Percentiles rank a stretch among this genome's conserved stretches.
Conservation (phyloP, 1,140 invertebrate genomes). For the Caenorhabditis brenneri region DNA sequence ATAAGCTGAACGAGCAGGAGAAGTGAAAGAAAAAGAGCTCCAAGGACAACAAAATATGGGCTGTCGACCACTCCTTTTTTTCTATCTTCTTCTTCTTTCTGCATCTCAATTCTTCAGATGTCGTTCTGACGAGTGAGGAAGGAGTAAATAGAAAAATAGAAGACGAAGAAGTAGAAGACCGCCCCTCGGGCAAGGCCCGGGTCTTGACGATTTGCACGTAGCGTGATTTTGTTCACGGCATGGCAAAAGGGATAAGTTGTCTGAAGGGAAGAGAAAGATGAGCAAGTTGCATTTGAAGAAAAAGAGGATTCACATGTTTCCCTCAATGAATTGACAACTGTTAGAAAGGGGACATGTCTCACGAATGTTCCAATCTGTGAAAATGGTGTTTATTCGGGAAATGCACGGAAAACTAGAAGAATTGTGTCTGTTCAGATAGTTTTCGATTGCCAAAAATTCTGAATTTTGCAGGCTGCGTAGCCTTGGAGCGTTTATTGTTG, state of each 20-base stretch:
- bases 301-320: background rate
- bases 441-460: background rate
- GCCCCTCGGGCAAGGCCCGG: background rate
- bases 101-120: background rate
- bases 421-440: background rate
- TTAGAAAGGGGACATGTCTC: background rate
- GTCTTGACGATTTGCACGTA: conserved; percentile 26
- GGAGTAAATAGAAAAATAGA: background rate
- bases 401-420: background rate
- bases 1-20: background rate
- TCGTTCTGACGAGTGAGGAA: no score
- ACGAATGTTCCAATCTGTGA: background rate
- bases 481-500: no score
- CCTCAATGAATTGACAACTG: background rate
- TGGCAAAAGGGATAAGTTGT: conserved; percentile 10
- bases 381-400: background rate
- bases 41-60: background rate
- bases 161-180: background rate
- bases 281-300: background rate
- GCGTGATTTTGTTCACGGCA: conserved; percentile 36
- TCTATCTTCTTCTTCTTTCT: background rate
- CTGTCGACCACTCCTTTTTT: background rate
- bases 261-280: background rate
- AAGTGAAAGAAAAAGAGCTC: background rate
- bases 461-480: background rate